Conservation (phyloP, 2,888 invertebrate species). For the Agonopterix heracliana region DNA sequence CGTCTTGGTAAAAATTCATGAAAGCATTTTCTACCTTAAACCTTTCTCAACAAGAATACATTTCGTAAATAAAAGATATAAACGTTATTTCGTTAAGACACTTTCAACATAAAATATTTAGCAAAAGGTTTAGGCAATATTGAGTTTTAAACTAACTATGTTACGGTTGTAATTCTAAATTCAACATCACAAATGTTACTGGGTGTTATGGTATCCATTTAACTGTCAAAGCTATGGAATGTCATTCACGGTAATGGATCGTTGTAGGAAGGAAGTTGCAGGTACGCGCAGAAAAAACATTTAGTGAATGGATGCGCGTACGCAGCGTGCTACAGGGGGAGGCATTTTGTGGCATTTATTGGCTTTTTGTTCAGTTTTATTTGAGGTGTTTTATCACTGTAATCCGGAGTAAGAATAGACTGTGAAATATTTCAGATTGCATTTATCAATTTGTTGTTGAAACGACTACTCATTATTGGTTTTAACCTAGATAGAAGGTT, state of each 20-base stretch:
- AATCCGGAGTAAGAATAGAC: no score
- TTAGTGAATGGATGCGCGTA: constrained; percentile 40
- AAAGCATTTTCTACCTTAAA: constrained; percentile 1
- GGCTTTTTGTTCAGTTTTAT: neutral
- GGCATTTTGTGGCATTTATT: constrained; percentile 30
- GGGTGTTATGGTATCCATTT: constrained; percentile 45
- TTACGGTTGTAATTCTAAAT: neutral
- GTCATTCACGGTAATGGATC: constrained; percentile 68
- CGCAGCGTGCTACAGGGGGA: constrained; percentile 32
- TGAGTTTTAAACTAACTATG: neutral
- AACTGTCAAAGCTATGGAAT: constrained; percentile 63
- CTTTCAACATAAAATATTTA: no score
- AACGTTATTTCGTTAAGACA: no score
- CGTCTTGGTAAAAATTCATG: neutral
- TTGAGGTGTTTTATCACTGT: no score
- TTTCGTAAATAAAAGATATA: no score
- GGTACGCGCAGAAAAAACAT: constrained; percentile 49
- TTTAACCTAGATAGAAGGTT: no score
- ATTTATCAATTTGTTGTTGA: no score
- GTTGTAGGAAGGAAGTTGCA: constrained; percentile 73
- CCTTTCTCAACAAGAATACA: neutral
- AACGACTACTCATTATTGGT: no score
- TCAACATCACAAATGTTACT: constrained; percentile 5
- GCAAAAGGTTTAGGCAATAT: neutral
- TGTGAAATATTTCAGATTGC: no score